Percentiles rank a stretch among this genome's conserved stretches.
phyloP scores from a whole-genome alignment of 2,113 vertebrate genomes.

The Sphaerodactylus townsendi region DNA sequence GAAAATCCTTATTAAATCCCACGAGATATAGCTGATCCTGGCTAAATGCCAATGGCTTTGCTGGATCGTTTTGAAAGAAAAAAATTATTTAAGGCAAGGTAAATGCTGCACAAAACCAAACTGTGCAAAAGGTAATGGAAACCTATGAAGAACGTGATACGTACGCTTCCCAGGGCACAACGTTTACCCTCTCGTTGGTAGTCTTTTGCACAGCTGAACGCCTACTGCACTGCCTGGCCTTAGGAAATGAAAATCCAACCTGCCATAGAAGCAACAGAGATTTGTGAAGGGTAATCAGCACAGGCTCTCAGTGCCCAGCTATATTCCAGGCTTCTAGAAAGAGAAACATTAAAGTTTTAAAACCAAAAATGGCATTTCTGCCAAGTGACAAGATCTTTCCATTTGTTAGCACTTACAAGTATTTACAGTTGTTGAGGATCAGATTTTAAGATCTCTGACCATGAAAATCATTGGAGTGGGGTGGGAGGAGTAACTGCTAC shows the following conservation, averaged over 20 bases:
- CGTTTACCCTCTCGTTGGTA: not conserved
- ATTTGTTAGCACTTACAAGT: conserved; percentile 38
- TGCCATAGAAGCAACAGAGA: conserved; percentile 69
- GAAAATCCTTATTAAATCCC: not conserved
- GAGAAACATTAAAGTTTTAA: conserved; percentile 35
- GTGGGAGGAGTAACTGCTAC: not conserved
- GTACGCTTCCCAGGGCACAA: not conserved
- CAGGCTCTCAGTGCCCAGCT: conserved; percentile 25
- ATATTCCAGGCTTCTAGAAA: conserved; percentile 51
- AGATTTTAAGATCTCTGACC: not conserved
- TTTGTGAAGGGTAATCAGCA: not conserved
- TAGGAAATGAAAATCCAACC: conserved; percentile 40
- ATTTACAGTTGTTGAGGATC: conserved; percentile 14
- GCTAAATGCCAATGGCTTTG: not conserved
- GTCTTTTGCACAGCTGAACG: conserved; percentile 10
- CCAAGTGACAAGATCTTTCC: conserved; percentile 23
- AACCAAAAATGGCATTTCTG: conserved; percentile 34
- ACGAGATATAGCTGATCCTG: not conserved
- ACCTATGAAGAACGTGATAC: not conserved
- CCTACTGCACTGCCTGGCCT: not conserved
- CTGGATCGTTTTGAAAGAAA: not conserved
- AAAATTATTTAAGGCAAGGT: conserved; percentile 29
- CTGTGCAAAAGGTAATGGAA: conserved; percentile 18
- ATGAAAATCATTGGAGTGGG: not conserved
- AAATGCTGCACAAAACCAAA: conserved; percentile 27